Evolutionary conservation across 2,888 invertebrate species (phyloP).

Genomic region (Sympetrum striolatum): DNA sequence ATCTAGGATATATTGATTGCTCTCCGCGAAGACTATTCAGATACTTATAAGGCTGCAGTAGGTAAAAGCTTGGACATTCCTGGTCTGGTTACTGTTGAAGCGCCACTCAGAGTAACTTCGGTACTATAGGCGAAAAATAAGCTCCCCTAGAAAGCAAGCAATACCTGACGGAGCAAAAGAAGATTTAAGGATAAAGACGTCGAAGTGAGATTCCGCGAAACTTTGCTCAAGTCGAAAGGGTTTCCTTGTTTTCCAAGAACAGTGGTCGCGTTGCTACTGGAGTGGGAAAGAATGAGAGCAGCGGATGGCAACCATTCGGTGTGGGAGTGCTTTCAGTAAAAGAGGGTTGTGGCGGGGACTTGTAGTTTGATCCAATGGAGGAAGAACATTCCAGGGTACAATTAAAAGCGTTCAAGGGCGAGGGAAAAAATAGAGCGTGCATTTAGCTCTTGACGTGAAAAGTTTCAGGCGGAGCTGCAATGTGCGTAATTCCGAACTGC

Average conservation of each 20-base stretch:
- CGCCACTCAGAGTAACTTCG: no score
- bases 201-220: not conserved
- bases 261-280: not conserved
- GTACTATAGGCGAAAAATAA: not conserved
- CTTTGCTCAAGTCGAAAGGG: slow-evolving; percentile 25
- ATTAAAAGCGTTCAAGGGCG: not conserved
- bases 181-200: not conserved
- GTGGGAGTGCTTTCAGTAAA: not conserved
- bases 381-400: not conserved
- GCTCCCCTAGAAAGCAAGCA: not conserved
- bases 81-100: no score
- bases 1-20: no score
- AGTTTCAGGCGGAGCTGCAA: not conserved
- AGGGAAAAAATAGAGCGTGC: not conserved
- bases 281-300: not conserved
- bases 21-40: no score
- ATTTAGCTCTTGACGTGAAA: not conserved
- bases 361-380: not conserved
- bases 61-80: no score
- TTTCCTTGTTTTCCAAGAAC: slow-evolving; percentile 29
- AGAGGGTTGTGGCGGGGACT: not conserved
- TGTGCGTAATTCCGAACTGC: not conserved
- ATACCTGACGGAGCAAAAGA: not conserved
- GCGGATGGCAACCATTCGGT: not conserved
- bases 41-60: no score